Conservation (phyloP, 1,140 invertebrate species). For the Procambarus clarkii region DNA sequence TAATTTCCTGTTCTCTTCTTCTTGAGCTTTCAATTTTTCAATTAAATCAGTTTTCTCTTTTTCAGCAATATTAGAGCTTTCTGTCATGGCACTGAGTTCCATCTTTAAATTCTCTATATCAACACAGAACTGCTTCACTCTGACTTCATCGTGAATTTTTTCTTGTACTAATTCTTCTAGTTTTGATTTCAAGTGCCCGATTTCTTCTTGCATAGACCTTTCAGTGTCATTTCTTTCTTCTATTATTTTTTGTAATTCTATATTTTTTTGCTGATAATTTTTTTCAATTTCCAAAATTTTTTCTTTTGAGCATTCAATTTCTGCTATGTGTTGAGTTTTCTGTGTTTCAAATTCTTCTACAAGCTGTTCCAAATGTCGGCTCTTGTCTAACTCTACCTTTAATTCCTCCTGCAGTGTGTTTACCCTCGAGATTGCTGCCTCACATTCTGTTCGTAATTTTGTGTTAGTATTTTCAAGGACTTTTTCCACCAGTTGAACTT, state of each 20-base stretch:
- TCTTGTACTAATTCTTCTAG: constrained; percentile 9
- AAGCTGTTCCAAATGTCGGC: neutral
- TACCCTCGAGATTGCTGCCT: neutral
- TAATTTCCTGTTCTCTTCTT: constrained; percentile 26
- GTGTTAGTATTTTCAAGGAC: constrained; percentile 1
- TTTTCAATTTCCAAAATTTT: constrained; percentile 32
- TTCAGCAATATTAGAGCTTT: neutral
- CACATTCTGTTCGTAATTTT: neutral
- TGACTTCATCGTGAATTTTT: neutral
- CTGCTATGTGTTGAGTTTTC: neutral
- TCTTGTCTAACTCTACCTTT: constrained; percentile 15
- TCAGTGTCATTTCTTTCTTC: constrained; percentile 10
- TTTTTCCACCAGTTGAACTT: neutral
- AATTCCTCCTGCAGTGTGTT: constrained; percentile 18
- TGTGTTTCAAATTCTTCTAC: constrained; percentile 1
- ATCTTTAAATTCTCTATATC: neutral
- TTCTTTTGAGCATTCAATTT: constrained; percentile 14
- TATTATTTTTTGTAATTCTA: constrained; percentile 23
- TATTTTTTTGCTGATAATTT: constrained; percentile 16
- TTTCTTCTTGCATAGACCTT: constrained; percentile 8
- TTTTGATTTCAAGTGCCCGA: neutral
- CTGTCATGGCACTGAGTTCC: constrained; percentile 3
- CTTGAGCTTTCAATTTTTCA: constrained; percentile 29
- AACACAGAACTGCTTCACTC: constrained; percentile 1
- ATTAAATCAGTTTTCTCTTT: constrained; percentile 29